These are phyloP conservation scores for Carposina sasakii DNA, from an alignment of 1,140 invertebrate genomes.

Conservation along the genomic window DNA sequence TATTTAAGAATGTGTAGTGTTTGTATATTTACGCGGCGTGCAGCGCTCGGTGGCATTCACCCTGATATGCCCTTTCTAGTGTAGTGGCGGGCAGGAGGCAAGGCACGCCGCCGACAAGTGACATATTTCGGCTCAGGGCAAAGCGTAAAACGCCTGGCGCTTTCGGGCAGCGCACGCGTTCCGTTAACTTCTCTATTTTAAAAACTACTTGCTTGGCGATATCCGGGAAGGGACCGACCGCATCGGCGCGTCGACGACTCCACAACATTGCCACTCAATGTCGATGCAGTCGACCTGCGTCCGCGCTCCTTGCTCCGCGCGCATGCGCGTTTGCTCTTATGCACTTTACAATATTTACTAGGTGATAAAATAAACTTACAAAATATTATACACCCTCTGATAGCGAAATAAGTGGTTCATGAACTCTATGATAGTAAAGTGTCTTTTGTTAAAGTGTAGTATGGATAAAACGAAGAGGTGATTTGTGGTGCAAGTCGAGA, in stretches of 20 bases:
- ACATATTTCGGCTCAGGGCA: conserved; percentile 62
- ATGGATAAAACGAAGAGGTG: conserved; percentile 62
- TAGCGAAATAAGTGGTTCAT: too few species aligned
- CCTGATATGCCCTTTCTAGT: conserved; percentile 10
- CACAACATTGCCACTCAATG: conserved; percentile 49
- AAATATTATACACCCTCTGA: conserved; percentile 29
- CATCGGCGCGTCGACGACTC: conserved; percentile 44
- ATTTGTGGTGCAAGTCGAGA: conserved; percentile 55
- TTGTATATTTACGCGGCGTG: too few species aligned
- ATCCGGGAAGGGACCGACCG: conserved; percentile 66
- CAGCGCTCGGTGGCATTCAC: conserved; percentile 23
- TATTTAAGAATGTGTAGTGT: too few species aligned
- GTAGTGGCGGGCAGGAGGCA: too few species aligned
- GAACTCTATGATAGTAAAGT: conserved; percentile 42
- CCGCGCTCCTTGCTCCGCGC: conserved; percentile 59
- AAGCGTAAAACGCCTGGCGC: conserved; percentile 50
- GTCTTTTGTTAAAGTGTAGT: conserved; percentile 47
- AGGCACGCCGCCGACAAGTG: conserved; percentile 49
- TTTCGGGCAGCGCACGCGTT: conserved; percentile 64
- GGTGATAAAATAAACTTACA: conserved; percentile 39
- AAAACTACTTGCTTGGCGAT: conserved; percentile 63
- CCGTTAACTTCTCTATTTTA: conserved; percentile 69
- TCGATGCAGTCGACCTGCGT: conserved; percentile 67
- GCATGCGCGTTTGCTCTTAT: conserved; percentile 53
- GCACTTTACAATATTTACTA: conserved; percentile 48